phyloP scores from a whole-genome alignment of 2,888 invertebrate genomes.

The Suillia variegata region DNA sequence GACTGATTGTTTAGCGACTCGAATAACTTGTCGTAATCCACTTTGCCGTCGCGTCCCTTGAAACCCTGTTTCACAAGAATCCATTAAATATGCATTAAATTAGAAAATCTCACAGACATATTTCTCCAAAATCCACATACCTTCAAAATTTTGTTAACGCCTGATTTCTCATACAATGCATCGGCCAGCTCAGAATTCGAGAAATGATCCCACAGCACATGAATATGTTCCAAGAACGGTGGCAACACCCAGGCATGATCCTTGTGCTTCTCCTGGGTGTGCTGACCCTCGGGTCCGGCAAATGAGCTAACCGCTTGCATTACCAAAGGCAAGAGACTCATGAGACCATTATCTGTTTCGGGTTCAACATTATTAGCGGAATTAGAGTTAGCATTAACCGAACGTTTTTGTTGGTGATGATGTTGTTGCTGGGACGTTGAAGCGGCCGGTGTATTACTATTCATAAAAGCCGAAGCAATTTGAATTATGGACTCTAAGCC shows the following conservation, averaged over 20 bases:
- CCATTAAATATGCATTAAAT: constrained; percentile 32
- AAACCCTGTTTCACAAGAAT: constrained; percentile 67
- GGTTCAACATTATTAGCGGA: constrained; percentile 27
- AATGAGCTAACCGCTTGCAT: constrained; percentile 70
- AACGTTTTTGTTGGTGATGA: constrained; percentile 46
- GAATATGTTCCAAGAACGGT: constrained; percentile 71
- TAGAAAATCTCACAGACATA: background rate
- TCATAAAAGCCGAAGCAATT: constrained; percentile 66
- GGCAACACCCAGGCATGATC: constrained; percentile 76
- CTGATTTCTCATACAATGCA: constrained; percentile 74
- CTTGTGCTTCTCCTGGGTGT: constrained; percentile 69
- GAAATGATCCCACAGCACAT: constrained; percentile 79
- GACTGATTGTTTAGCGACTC: constrained; percentile 81
- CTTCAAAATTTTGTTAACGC: constrained; percentile 72
- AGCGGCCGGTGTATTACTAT: constrained; percentile 43
- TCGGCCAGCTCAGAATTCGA: constrained; percentile 79
- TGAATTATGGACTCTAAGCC: constrained; percentile 65
- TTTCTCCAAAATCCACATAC: constrained; percentile 37
- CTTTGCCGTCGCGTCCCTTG: constrained; percentile 70
- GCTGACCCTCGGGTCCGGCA: constrained; percentile 67
- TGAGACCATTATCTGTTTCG: constrained; percentile 47
- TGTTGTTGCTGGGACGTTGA: constrained; percentile 34
- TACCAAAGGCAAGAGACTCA: constrained; percentile 71
- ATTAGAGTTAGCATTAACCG: constrained; percentile 28
- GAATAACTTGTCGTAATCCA: constrained; percentile 75